These are phyloP conservation scores for Trichoplusia ni DNA, from an alignment of 1,140 invertebrate species.

Conservation along the genomic window DNA sequence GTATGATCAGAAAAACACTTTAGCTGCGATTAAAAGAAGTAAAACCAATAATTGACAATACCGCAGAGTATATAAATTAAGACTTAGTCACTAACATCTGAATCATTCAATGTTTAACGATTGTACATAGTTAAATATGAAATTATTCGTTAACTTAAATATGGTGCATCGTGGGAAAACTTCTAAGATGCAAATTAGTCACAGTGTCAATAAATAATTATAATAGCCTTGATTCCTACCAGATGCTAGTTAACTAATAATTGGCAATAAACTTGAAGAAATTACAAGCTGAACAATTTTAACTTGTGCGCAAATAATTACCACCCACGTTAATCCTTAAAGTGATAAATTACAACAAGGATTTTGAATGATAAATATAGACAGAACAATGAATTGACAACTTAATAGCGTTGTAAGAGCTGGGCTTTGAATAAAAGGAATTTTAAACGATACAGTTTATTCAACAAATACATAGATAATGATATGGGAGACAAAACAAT, in stretches of 20 bases:
- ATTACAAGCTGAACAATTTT: not conserved
- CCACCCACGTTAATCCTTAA: not conserved
- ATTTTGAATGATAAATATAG: slow-evolving; percentile 10
- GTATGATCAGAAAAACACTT: slow-evolving; percentile 39
- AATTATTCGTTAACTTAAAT: not conserved
- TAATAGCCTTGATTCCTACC: too few relatives aligned
- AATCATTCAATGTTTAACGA: not conserved
- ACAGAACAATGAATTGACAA: slow-evolving; percentile 17
- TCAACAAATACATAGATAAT: too few relatives aligned
- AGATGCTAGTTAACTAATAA: too few relatives aligned
- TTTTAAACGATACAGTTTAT: slow-evolving; percentile 16
- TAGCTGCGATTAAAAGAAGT: slow-evolving; percentile 32
- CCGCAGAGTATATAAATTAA: slow-evolving; percentile 18
- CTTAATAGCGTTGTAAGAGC: slow-evolving; percentile 13
- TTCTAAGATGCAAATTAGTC: too few relatives aligned
- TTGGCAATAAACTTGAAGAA: not conserved
- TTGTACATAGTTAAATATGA: not conserved
- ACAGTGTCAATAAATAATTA: too few relatives aligned
- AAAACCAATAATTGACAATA: slow-evolving; percentile 38
- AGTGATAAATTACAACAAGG: slow-evolving; percentile 15
- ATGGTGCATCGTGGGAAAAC: not conserved
- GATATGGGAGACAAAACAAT: too few relatives aligned
- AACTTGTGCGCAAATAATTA: not conserved
- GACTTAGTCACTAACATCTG: slow-evolving; percentile 13
- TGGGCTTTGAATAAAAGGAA: slow-evolving; percentile 6